Conservation (phyloP, 2,888 invertebrate genomes). For the Drosophila colorata region DNA sequence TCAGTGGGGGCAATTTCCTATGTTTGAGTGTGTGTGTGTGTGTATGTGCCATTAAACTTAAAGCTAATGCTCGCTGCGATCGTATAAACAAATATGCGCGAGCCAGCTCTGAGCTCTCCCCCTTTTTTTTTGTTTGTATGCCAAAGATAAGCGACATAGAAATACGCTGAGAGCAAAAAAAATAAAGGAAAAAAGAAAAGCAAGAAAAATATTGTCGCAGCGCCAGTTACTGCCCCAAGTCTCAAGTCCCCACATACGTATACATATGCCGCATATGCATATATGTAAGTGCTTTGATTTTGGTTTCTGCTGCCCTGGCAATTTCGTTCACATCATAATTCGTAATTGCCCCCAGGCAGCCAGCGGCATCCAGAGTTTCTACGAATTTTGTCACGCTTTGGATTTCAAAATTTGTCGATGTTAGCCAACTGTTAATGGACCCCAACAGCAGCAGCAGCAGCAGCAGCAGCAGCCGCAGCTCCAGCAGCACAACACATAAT, state of each 20-base stretch:
- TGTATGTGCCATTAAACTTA: conserved; percentile 56
- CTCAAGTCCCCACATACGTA: conserved; percentile 5
- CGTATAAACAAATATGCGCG: conserved; percentile 52
- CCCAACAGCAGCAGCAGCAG: not conserved
- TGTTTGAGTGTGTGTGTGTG: conserved; percentile 1
- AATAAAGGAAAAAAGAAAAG: conserved; percentile 24
- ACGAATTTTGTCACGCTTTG: conserved; percentile 74
- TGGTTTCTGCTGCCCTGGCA: conserved; percentile 68
- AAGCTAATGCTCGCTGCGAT: conserved; percentile 51
- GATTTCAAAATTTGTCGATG: conserved; percentile 75
- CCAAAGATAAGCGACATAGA: conserved; percentile 54
- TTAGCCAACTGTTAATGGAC: conserved; percentile 69
- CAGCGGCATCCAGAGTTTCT: conserved; percentile 39
- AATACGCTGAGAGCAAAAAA: conserved; percentile 58
- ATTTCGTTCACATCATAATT: conserved; percentile 43
- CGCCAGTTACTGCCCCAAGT: conserved; percentile 23
- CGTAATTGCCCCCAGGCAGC: conserved; percentile 44
- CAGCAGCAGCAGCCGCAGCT: too few species aligned
- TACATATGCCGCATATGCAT: conserved; percentile 5
- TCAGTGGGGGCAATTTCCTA: conserved; percentile 30
- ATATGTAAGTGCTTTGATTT: conserved; percentile 50
- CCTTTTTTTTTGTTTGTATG: conserved; percentile 11
- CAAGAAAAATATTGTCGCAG: conserved; percentile 29
- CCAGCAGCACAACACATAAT: conserved; percentile 8
- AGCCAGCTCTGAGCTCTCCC: conserved; percentile 30